Conservation (phyloP, 2,888 invertebrate genomes). For the Hirtodrosophila cameraria region DNA sequence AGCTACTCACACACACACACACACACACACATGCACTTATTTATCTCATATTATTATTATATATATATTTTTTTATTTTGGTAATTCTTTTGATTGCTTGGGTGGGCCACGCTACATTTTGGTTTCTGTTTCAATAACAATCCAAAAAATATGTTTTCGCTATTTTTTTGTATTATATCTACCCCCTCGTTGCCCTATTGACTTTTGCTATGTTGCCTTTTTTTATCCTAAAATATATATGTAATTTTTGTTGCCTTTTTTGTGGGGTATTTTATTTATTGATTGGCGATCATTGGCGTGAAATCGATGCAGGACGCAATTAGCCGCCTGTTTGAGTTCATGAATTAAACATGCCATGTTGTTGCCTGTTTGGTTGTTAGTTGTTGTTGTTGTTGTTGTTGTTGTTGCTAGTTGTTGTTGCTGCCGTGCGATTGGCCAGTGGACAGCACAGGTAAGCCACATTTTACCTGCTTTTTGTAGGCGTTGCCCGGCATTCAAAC, state of each 20-base stretch:
- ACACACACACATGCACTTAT: slow-evolving; percentile 42
- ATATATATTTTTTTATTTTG: slow-evolving; percentile 31
- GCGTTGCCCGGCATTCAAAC: slow-evolving; percentile 42
- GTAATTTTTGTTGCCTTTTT: slow-evolving; percentile 7
- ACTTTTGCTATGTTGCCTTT: slow-evolving; percentile 32
- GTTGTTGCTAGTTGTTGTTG: slow-evolving; percentile 9
- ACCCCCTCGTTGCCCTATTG: slow-evolving; percentile 35
- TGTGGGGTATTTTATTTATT: slow-evolving; percentile 62
- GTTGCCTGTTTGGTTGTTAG: slow-evolving; percentile 14
- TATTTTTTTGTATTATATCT: slow-evolving; percentile 13
- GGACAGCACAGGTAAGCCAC: slow-evolving; percentile 44
- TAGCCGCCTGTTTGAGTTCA: slow-evolving; percentile 54
- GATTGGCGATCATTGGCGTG: slow-evolving; percentile 73
- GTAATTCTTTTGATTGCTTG: slow-evolving; percentile 74
- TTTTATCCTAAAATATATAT: slow-evolving; percentile 3
- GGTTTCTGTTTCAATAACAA: slow-evolving; percentile 63
- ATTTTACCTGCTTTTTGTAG: slow-evolving; percentile 48
- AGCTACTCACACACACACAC: slow-evolving; percentile 31
- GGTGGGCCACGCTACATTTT: slow-evolving; percentile 37
- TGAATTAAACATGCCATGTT: slow-evolving; percentile 56
- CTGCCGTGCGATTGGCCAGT: slow-evolving; percentile 51
- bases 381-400: slow-evolving; percentile 5
- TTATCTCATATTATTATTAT: slow-evolving; percentile 57
- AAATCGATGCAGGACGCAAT: slow-evolving; percentile 66
- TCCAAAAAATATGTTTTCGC: slow-evolving; percentile 60